Conservation (phyloP, 2,113 vertebrate genomes). For the Microcebus ravelobensis region DNA sequence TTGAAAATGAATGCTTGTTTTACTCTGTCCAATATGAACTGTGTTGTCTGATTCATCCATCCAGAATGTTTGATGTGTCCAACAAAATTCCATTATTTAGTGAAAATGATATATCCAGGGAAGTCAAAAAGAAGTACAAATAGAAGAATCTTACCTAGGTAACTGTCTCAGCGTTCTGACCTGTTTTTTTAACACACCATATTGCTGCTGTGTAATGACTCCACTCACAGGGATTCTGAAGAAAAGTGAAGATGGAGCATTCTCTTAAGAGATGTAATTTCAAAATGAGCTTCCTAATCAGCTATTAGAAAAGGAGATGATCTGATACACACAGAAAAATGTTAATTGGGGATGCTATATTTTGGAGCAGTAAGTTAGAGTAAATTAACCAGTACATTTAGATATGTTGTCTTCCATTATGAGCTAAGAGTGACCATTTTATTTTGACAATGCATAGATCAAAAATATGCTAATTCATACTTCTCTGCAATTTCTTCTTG, state of each 20-base stretch:
- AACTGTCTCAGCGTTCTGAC: neutral
- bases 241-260: neutral
- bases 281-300: neutral
- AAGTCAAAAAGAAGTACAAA: neutral
- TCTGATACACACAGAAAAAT: neutral
- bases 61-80: neutral
- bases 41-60: neutral
- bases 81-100: neutral
- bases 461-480: conserved; percentile 80
- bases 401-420: neutral
- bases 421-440: conserved; percentile 70
- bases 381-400: conserved; percentile 36
- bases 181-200: neutral
- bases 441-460: conserved; percentile 69
- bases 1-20: neutral
- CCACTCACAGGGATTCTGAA: neutral
- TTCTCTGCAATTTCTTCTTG: conserved; percentile 74
- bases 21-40: neutral
- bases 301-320: neutral
- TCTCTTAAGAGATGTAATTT: neutral
- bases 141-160: neutral
- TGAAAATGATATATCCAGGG: neutral
- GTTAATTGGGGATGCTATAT: neutral
- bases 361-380: neutral
- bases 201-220: neutral